These are phyloP conservation scores for Odontomachus brunneus DNA, from an alignment of 1,140 invertebrate genomes.

Conservation along the genomic window DNA sequence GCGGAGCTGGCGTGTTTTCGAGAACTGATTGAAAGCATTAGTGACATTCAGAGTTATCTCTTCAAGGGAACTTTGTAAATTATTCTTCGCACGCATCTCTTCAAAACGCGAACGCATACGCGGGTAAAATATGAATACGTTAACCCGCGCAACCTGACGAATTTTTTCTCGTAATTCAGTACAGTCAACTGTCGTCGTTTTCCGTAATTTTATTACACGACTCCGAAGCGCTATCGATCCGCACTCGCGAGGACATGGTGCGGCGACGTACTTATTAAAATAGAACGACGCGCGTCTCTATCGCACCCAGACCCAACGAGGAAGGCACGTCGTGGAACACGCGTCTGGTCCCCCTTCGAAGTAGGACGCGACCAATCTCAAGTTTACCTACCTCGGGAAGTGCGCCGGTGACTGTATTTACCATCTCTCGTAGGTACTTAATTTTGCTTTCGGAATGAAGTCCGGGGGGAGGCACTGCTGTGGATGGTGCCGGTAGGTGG, in stretches of 20 bases:
- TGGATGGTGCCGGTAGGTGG: constrained; percentile 50
- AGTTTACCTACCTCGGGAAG: constrained; percentile 61
- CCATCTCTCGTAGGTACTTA: constrained; percentile 81
- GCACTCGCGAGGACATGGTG: background rate
- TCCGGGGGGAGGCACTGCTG: constrained; percentile 68
- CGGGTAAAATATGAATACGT: background rate
- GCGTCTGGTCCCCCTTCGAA: constrained; percentile 58
- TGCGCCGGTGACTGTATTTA: constrained; percentile 77
- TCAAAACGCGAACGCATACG: background rate
- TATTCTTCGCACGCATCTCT: background rate
- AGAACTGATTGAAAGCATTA: background rate
- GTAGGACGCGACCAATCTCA: constrained; percentile 34
- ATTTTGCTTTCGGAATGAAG: constrained; percentile 84
- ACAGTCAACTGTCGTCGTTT: background rate
- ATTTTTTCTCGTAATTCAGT: background rate
- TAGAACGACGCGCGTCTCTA: background rate
- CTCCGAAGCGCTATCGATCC: background rate
- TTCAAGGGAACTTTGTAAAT: background rate
- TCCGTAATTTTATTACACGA: background rate
- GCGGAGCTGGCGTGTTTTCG: background rate
- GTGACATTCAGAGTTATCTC: background rate
- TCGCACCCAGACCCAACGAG: background rate
- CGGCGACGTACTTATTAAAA: constrained; percentile 12
- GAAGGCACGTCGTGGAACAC: constrained; percentile 14
- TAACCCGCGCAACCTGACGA: no score